A percentile compares a stretch with the other conserved stretches of the same genome.
Evolutionary conservation across 1,140 invertebrate species (phyloP).

Genomic region (Neoseiulus cucumeris): DNA sequence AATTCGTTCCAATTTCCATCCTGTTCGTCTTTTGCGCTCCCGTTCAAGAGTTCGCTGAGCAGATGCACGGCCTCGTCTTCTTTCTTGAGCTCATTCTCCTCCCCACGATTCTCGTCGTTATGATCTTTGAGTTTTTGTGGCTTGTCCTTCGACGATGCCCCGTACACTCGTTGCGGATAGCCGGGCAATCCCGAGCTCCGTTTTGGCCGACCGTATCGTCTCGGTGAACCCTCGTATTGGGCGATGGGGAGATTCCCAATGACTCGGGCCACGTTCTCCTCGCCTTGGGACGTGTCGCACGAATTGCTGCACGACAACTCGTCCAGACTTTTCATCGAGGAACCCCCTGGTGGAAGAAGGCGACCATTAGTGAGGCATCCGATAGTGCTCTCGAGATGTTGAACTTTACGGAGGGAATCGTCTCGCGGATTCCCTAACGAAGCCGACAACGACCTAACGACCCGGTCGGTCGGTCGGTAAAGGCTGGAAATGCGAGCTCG

Average conservation of each 20-base stretch:
- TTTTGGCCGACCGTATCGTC: constrained; percentile 47
- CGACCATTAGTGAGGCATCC: too few species aligned
- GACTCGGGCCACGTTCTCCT: constrained; percentile 38
- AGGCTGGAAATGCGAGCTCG: too few species aligned
- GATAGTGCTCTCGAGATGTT: too few species aligned
- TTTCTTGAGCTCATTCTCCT: constrained; percentile 16
- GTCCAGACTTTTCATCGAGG: constrained; percentile 6
- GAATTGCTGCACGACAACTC: constrained; percentile 4
- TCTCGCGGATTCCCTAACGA: too few species aligned
- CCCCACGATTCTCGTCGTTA: not conserved
- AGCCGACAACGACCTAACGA: too few species aligned
- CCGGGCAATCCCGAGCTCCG: constrained; percentile 23
- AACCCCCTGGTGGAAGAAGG: not conserved
- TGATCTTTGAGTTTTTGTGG: not conserved
- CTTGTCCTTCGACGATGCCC: not conserved
- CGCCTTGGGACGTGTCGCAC: constrained; percentile 12
- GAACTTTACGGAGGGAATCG: too few species aligned
- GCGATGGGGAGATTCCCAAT: constrained; percentile 71
- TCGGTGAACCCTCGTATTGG: constrained; percentile 72
- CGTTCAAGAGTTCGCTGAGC: constrained; percentile 30
- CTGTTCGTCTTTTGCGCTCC: constrained; percentile 19
- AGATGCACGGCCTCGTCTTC: constrained; percentile 17
- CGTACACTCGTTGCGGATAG: constrained; percentile 19
- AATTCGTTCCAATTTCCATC: not conserved
- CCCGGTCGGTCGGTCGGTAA: too few species aligned